Conservation (phyloP, 2,113 vertebrate genomes). For the Sitta europaea region DNA sequence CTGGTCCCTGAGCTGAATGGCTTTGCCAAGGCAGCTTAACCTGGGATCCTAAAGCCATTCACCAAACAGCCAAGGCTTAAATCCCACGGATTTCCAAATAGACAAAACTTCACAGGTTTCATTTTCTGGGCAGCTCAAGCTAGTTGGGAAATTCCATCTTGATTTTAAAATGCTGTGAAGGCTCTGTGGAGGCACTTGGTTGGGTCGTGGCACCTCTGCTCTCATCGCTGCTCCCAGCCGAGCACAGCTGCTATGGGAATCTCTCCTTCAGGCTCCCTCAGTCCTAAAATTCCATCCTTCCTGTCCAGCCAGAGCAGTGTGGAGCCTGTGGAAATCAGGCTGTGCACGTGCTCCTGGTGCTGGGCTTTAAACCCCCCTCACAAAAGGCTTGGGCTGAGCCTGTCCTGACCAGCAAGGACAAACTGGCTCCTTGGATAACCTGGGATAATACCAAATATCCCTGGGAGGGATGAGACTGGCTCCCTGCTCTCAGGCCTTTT, state of each 20-base stretch:
- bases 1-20: neutral
- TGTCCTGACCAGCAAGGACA: neutral
- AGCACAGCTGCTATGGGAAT: neutral
- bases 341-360: neutral
- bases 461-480: neutral
- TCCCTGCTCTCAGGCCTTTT: neutral
- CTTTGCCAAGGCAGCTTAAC: neutral
- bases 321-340: neutral
- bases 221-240: too few species aligned
- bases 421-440: neutral
- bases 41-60: neutral
- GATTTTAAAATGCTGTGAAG: neutral
- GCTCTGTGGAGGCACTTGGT: rapidly evolving
- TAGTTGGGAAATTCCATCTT: neutral
- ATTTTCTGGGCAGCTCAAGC: neutral
- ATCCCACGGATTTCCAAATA: neutral
- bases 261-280: neutral
- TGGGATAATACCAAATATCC: too few species aligned
- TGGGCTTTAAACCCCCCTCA: neutral
- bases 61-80: neutral
- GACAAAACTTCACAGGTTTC: neutral
- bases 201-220: rapidly evolving
- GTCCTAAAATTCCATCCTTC: neutral
- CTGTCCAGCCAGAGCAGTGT: neutral
- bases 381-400: neutral